Evolutionary conservation across 53 echinoderm and acorn worm genomes (phyloP).

Genomic region (Holothuria scabra): DNA sequence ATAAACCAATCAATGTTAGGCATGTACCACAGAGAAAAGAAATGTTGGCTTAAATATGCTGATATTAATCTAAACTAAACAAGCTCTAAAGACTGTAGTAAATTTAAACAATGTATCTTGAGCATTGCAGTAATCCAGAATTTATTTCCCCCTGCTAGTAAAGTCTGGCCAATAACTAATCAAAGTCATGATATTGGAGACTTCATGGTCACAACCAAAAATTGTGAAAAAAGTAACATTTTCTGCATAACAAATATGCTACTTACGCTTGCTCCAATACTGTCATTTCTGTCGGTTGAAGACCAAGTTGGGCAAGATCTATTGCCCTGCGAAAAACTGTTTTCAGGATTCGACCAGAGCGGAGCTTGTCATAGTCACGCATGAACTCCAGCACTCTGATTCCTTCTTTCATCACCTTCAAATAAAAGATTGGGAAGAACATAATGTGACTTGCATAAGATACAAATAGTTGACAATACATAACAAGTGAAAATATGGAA

Average conservation of each 20-base stretch:
- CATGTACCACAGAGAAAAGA: no score
- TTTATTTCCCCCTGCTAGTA: no score
- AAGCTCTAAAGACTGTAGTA: no score
- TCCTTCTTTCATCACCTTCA: slow-evolving; percentile 86
- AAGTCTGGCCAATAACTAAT: no score
- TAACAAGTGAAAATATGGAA: not conserved
- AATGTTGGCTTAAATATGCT: no score
- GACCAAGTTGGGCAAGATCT: slow-evolving; percentile 86
- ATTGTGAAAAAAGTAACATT: no score
- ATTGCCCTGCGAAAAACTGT: slow-evolving; percentile 76
- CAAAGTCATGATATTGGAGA: no score
- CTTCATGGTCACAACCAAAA: no score
- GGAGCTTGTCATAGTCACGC: slow-evolving; percentile 94
- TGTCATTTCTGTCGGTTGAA: slow-evolving; percentile 83
- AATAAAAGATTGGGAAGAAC: not conserved
- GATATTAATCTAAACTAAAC: no score
- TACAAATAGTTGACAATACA: not conserved
- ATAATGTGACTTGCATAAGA: not conserved
- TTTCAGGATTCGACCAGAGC: slow-evolving; percentile 91
- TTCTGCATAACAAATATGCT: not conserved
- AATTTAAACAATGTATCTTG: no score
- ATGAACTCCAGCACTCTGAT: slow-evolving; percentile 91
- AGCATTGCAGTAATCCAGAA: no score
- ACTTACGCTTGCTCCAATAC: slow-evolving; percentile 82
- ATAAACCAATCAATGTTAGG: no score